Evolutionary conservation across 2,888 invertebrate genomes (phyloP), one percentile per base, ranked within the genome.

Genomic region (Drosophila paramelanica): DNA sequence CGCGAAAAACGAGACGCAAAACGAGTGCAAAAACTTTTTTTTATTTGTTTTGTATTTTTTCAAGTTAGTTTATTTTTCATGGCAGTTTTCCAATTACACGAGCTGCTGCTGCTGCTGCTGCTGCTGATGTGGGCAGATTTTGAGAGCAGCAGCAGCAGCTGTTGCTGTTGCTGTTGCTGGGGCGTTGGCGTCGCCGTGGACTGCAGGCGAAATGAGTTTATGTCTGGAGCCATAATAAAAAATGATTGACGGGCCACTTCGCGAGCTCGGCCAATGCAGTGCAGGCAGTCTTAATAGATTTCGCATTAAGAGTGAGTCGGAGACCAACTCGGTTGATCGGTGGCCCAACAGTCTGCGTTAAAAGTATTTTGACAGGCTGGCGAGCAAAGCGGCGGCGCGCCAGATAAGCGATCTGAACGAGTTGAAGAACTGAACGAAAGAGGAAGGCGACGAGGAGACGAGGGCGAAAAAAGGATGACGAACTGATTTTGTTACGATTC

Each of bases 171-270:
- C 73, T 77, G 71, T 65, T 64, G 52, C 33, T 31, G 51, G 33
- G 43, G 55, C 57, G 71, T 79, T 59, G 77, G 57, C 66, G 67
- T 65, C 70, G 65, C 43, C 25, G 20, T 55, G 47, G 68, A 83
- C 73, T 79, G 86, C 83, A 88, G 75, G 77, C 75, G 81, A 87
- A 89, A 89, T 89, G 84, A 88, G 84, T 85, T 76, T 89, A 77
- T 84, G 85, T 89, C 89, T 84, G 89, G 73, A 62, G 88, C 75
- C 85, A 79, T 78, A 89, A 86, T 77, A 84, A 89, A 85, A 86
- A 71, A 87, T 86, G 86, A 89, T 86, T 86, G 86, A 86, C 86
- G 86, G 88, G 82, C 76, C 86, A 80, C 88, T 84, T 69, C 49
- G 64, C 81, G 74, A 78, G 64, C 81, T 47, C 13, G 36, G 42